Conservation (phyloP, 1,140 invertebrate species). For the Ruditapes philippinarum region DNA sequence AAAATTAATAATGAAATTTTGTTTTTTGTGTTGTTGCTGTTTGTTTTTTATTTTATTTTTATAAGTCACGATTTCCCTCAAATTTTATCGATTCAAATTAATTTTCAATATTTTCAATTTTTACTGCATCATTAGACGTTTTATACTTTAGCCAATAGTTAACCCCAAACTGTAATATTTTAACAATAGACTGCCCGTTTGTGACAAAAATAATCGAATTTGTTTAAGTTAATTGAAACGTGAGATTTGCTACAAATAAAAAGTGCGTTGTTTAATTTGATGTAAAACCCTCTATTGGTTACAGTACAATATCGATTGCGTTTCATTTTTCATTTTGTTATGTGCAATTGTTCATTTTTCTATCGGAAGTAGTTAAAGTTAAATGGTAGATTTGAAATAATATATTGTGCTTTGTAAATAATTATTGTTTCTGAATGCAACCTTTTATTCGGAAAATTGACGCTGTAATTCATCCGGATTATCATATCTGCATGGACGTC, state of each 20-base stretch:
- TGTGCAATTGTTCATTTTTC: background rate
- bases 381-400: background rate
- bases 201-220: constrained; percentile 17
- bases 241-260: constrained; percentile 28
- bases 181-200: background rate
- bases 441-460: too few species aligned
- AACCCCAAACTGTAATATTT: background rate
- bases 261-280: constrained; percentile 9
- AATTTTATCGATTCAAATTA: too few species aligned
- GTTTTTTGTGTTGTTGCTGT: too few species aligned
- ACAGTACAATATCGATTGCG: constrained; percentile 6
- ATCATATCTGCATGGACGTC: too few species aligned
- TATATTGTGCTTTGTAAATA: background rate
- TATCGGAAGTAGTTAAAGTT: background rate
- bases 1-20: too few species aligned
- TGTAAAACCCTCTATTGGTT: background rate
- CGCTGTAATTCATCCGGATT: too few species aligned
- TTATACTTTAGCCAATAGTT: background rate
- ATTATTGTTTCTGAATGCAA: background rate
- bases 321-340: background rate
- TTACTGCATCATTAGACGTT: too few species aligned
- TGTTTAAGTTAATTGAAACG: constrained; percentile 6
- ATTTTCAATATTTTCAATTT: too few species aligned
- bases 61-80: too few species aligned
- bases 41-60: too few species aligned